A percentile compares a stretch with the other conserved stretches of the same genome.
Conservation (phyloP, 2,113 vertebrate species). For the Pampusana beccarii region DNA sequence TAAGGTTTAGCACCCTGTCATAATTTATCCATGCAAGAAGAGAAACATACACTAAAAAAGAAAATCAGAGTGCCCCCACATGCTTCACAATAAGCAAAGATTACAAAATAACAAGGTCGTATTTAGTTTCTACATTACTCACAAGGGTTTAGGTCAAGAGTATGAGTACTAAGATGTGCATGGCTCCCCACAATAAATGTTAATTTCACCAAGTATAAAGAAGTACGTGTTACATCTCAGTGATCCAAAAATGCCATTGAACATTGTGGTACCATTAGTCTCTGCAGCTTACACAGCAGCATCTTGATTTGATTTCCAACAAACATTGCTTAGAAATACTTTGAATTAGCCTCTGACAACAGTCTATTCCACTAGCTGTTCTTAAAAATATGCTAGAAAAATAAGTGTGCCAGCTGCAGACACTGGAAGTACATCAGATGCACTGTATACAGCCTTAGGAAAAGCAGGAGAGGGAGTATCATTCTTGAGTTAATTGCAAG, state of each 20-base stretch:
- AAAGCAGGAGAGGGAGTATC: accelerated
- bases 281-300: neutral
- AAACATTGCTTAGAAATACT: neutral
- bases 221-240: neutral
- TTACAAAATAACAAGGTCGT: neutral
- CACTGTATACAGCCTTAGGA: neutral
- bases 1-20: neutral
- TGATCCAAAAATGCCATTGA: neutral
- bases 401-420: neutral
- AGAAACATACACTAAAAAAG: neutral
- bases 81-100: neutral
- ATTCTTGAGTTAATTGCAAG: neutral
- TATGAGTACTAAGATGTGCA: neutral
- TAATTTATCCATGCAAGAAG: neutral
- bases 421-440: neutral
- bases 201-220: neutral
- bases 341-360: neutral
- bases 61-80: neutral
- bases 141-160: neutral
- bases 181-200: neutral
- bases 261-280: neutral
- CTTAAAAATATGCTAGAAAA: neutral
- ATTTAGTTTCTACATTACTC: neutral
- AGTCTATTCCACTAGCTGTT: neutral
- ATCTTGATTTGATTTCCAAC: neutral